Evolutionary conservation across 1,140 invertebrate species (phyloP).

Genomic region (Drosophila ambigua): DNA sequence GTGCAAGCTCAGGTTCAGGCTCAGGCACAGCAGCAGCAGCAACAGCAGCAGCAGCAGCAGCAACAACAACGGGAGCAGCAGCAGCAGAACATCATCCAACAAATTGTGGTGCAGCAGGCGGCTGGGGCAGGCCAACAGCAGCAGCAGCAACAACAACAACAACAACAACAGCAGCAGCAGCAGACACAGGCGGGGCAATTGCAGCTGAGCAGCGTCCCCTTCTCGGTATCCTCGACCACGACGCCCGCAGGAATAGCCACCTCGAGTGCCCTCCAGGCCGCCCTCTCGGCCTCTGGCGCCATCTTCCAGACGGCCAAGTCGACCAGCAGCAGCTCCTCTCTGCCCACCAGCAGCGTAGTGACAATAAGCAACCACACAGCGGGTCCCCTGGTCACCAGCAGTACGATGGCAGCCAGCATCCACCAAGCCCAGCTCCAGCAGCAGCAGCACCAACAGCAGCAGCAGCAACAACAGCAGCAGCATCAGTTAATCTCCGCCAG

Average conservation of each 20-base stretch:
- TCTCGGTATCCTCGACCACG: conserved; percentile 84
- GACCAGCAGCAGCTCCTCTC: conserved; percentile 42
- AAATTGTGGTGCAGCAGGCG: conserved; percentile 71
- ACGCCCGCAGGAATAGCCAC: conserved; percentile 82
- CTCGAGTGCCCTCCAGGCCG: conserved; percentile 69
- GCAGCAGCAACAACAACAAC: conserved; percentile 36
- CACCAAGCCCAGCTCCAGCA: conserved; percentile 25
- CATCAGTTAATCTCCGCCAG: conserved; percentile 53
- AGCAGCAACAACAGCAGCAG: conserved; percentile 44
- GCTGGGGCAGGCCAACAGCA: conserved; percentile 74
- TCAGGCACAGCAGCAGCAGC: conserved; percentile 38
- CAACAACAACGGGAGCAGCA: conserved; percentile 63
- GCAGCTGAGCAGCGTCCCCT: conserved; percentile 70
- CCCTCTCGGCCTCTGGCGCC: conserved; percentile 48
- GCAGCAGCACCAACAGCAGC: conserved; percentile 20
- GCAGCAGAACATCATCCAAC: conserved; percentile 77
- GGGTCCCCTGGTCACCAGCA: conserved; percentile 74
- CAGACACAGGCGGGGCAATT: conserved; percentile 38
- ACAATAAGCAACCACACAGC: conserved; percentile 73
- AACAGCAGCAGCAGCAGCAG: conserved; percentile 57
- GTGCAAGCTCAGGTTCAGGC: conserved; percentile 45
- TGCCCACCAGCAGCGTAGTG: conserved; percentile 70
- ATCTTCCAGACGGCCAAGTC: conserved; percentile 62
- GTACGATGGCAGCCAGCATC: conserved; percentile 57
- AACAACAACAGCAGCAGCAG: conserved; percentile 46